phyloP scores from a whole-genome alignment of 1,140 invertebrate genomes.

The Drosophila neocordata region DNA sequence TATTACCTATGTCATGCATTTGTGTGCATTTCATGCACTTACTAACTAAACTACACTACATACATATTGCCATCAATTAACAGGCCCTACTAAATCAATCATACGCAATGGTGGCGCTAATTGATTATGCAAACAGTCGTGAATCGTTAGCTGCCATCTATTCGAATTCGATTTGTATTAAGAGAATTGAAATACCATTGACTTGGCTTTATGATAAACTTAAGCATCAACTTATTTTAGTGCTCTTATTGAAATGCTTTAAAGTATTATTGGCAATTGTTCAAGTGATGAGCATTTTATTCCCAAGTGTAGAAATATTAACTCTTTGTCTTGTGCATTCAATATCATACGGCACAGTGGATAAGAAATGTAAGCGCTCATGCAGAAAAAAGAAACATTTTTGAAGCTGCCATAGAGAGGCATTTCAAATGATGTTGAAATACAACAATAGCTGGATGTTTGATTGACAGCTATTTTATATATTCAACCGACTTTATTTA shows the following conservation, averaged over 20 bases:
- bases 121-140: constrained; percentile 44
- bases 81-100: constrained; percentile 59
- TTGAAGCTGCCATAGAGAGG: too few relatives aligned
- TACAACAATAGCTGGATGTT: too few relatives aligned
- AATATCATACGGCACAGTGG: too few relatives aligned
- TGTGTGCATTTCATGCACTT: constrained; percentile 13
- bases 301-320: too few relatives aligned
- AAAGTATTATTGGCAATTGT: neutral
- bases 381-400: too few relatives aligned
- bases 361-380: too few relatives aligned
- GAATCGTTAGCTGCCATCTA: neutral
- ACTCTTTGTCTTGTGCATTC: too few relatives aligned
- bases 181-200: neutral
- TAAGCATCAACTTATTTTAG: neutral
- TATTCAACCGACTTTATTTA: too few relatives aligned
- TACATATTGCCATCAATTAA: constrained; percentile 44
- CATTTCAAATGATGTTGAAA: too few relatives aligned
- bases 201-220: too few relatives aligned
- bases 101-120: constrained; percentile 66
- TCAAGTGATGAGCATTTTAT: neutral
- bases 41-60: constrained; percentile 11
- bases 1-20: constrained; percentile 56
- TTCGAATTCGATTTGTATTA: neutral
- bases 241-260: neutral
- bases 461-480: too few relatives aligned